Evolutionary conservation across 53 echinoderm and acorn worm genomes (phyloP).

Genomic region (Patiria pectinifera): DNA sequence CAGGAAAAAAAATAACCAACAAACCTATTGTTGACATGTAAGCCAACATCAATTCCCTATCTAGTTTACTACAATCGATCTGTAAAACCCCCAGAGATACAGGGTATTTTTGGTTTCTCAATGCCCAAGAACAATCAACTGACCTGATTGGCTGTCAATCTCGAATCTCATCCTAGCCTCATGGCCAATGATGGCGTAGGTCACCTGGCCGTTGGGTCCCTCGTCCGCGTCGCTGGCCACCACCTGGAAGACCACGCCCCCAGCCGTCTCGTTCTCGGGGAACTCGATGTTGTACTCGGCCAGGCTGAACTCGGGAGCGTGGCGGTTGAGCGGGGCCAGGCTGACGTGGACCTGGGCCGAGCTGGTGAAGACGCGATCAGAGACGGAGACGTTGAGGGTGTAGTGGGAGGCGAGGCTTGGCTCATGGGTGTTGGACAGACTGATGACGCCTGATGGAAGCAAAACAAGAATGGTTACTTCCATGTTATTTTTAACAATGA

Average conservation of each 20-base stretch:
- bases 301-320: conserved; percentile 83
- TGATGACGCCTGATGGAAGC: conserved; percentile 77
- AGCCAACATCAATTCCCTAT: background rate
- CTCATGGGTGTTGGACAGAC: conserved; percentile 79
- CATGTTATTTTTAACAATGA: too few species aligned
- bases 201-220: conserved; percentile 77
- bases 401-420: conserved; percentile 67
- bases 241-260: conserved; percentile 81
- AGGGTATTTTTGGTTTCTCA: background rate
- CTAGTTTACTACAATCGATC: background rate
- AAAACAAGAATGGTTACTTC: background rate
- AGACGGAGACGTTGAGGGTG: conserved; percentile 87
- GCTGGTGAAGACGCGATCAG: conserved; percentile 97
- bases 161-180: conserved; percentile 83
- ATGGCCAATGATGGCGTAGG: conserved; percentile 86
- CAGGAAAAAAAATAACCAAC: background rate
- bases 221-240: conserved; percentile 81
- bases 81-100: too few species aligned
- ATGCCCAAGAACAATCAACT: background rate
- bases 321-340: conserved; percentile 78
- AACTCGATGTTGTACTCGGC: conserved; percentile 82
- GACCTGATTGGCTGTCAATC: conserved; percentile 85
- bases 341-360: conserved; percentile 74
- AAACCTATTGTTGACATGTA: background rate
- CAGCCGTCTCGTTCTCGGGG: conserved; percentile 88